These are phyloP conservation scores for Trachymyrmex cornetzi DNA, from an alignment of 1,140 invertebrate species.

Conservation along the genomic window DNA sequence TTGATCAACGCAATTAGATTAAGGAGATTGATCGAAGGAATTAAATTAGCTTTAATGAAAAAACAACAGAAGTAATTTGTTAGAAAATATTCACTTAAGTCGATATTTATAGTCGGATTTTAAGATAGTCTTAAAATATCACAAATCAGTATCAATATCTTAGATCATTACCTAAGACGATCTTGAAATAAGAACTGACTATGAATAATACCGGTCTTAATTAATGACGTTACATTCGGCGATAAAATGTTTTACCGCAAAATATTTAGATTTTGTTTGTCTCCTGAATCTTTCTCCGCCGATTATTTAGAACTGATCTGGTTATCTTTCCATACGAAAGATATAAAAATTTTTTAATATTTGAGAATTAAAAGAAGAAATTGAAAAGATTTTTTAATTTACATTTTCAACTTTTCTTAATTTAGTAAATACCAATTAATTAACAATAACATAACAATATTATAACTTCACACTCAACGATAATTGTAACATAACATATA, in stretches of 20 bases:
- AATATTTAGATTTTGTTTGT: background rate
- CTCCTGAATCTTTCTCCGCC: background rate
- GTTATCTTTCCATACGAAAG: background rate
- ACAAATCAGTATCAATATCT: too few relatives aligned
- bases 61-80: background rate
- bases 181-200: too few relatives aligned
- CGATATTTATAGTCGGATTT: too few relatives aligned
- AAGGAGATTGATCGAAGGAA: background rate
- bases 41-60: background rate
- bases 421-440: too few relatives aligned
- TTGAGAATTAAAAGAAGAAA: too few relatives aligned
- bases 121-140: too few relatives aligned
- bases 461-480: too few relatives aligned
- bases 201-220: background rate
- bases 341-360: background rate
- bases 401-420: too few relatives aligned
- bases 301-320: background rate
- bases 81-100: background rate
- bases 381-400: too few relatives aligned
- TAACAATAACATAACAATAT: too few relatives aligned
- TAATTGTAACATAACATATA: too few relatives aligned
- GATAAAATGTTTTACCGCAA: background rate
- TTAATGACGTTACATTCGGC: background rate
- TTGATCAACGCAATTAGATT: background rate
- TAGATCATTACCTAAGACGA: too few relatives aligned